Percentiles rank a stretch among this genome's conserved stretches.
phyloP scores from a whole-genome alignment of 2,113 vertebrate genomes.

The Todiramphus chloris region DNA sequence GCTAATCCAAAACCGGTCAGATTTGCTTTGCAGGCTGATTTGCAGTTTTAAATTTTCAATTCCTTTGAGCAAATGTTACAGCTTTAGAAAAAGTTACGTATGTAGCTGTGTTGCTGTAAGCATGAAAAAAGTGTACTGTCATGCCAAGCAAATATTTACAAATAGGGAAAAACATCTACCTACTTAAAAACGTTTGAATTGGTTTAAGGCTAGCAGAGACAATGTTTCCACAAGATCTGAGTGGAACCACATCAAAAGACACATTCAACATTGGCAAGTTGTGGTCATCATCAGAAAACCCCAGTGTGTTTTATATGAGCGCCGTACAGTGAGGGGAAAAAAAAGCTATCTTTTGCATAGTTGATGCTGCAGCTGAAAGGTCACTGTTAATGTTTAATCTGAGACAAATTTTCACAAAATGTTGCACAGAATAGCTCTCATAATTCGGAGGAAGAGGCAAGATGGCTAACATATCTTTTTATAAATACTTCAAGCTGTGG shows the following conservation, averaged over 20 bases:
- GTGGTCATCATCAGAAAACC: not conserved
- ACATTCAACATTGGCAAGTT: rapidly evolving
- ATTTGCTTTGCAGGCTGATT: not conserved
- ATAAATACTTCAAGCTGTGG: not conserved
- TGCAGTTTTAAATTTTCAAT: not conserved
- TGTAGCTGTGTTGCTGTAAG: not conserved
- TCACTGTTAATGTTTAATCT: not conserved
- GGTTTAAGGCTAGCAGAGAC: not conserved
- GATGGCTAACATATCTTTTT: not conserved
- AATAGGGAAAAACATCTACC: not conserved
- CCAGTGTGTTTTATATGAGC: not conserved
- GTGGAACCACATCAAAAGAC: not conserved
- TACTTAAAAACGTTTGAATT: not conserved
- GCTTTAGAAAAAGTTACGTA: not conserved
- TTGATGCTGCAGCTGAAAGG: not conserved
- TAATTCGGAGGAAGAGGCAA: not conserved
- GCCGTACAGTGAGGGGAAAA: not conserved
- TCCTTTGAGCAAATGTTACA: not conserved
- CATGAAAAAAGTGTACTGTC: not conserved
- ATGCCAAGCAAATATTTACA: not conserved
- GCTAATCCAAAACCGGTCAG: not conserved
- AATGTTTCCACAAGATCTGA: not conserved
- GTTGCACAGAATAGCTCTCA: not conserved
- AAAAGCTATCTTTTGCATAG: not conserved
- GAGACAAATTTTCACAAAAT: not conserved